phyloP scores from a whole-genome alignment of 2,113 vertebrate species.

The Vimba vimba region DNA sequence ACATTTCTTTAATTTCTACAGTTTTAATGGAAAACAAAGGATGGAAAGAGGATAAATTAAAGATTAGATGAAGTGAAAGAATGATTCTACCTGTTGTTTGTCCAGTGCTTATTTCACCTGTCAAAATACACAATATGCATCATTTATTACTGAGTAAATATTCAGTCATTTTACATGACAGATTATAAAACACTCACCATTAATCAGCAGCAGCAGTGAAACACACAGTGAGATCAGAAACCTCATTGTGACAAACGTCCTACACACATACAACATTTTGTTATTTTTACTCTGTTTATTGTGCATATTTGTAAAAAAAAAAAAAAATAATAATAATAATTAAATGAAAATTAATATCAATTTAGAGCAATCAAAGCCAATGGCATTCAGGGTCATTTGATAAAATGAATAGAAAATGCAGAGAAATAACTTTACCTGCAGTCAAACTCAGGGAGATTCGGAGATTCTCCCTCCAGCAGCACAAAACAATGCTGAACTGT shows the following conservation, averaged over 20 bases:
- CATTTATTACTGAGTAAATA: not conserved
- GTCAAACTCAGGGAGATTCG: no score
- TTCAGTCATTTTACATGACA: not conserved
- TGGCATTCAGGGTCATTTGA: no score
- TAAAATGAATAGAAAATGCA: no score
- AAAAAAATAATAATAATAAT: no score
- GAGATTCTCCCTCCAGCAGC: no score
- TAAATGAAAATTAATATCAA: not conserved
- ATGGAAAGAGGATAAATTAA: no score
- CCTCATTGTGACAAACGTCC: not conserved
- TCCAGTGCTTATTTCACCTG: conserved; percentile 7
- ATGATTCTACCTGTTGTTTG: not conserved
- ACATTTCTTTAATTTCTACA: no score
- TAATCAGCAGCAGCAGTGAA: not conserved
- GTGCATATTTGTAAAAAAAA: no score
- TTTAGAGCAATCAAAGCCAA: not conserved
- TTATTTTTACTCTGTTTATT: not conserved
- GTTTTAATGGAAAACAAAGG: no score
- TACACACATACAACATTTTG: not conserved
- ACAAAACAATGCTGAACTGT: no score
- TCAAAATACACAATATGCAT: not conserved
- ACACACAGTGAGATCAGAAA: conserved; percentile 23
- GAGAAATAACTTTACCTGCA: no score
- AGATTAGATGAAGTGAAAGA: no score
- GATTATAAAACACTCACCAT: conserved; percentile 8